A percentile compares a stretch with the other conserved stretches of the same genome.
phyloP scores from a whole-genome alignment of 2,888 invertebrate species.

The Arenicola marina region DNA sequence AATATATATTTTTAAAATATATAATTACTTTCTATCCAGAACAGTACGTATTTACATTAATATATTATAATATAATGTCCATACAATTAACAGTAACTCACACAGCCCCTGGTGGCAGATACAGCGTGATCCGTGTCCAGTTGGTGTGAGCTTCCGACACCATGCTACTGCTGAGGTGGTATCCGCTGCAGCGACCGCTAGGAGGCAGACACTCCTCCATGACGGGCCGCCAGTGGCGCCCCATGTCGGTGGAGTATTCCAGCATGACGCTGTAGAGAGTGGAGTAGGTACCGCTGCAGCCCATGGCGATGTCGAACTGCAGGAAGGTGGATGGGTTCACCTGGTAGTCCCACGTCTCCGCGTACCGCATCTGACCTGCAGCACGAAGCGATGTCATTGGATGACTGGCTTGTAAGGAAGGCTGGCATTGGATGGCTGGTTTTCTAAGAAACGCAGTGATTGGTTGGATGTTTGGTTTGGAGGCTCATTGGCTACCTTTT shows the following conservation, averaged over 20 bases:
- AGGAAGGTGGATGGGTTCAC: slow-evolving; percentile 59
- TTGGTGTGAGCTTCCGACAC: slow-evolving; percentile 52
- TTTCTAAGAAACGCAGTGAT: no score
- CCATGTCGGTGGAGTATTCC: slow-evolving; percentile 61
- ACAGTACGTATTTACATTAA: no score
- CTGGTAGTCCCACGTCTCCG: slow-evolving; percentile 62
- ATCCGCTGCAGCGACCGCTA: slow-evolving; percentile 57
- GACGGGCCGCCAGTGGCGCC: slow-evolving; percentile 59
- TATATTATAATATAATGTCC: no score
- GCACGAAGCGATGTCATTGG: no score
- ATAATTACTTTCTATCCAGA: no score
- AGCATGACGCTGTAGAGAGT: slow-evolving; percentile 53
- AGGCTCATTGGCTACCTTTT: no score
- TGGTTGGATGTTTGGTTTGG: no score
- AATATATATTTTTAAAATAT: no score
- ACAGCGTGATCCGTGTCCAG: slow-evolving; percentile 60
- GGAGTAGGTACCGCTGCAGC: slow-evolving; percentile 53
- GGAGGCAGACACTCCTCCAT: slow-evolving; percentile 59
- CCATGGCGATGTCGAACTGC: slow-evolving; percentile 62
- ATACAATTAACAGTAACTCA: no score
- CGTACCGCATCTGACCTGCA: slow-evolving; percentile 46
- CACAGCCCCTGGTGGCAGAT: slow-evolving; percentile 57
- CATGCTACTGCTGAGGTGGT: slow-evolving; percentile 54
- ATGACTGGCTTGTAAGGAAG: no score
- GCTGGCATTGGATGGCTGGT: no score